Base-by-base conservation (phyloP, 2,888 invertebrate species). In the Machimus rusticus region DNA sequence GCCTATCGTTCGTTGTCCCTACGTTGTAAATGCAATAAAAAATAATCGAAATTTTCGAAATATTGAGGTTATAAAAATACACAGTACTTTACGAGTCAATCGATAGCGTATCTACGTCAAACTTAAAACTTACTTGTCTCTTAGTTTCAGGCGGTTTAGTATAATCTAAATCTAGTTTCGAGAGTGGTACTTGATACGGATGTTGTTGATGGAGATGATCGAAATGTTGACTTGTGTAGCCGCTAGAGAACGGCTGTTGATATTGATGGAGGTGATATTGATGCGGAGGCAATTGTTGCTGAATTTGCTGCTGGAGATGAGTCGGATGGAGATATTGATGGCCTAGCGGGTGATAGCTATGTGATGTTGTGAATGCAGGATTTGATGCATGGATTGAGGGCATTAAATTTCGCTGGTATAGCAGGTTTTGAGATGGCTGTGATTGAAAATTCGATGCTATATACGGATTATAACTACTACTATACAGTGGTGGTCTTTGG, bases 41-140 rank as follows among this genome's bases (percentile, higher is more conserved):
- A 85, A 74, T 74, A 85, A 74, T 85, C 28, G 19, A 74, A 85
- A 74, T 46, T 74, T 74, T 74, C 85, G 66, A 74, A 74, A 85
- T 74, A 74, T 74, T 74, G 55, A 85, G 43, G 51, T 74, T 85
- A 85, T 43, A 74, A 74, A 85, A 85, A 86, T 82, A 82, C 66
- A 28, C 66, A 28, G 43, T 43, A 43, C 46, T 90, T 91, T 92
- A 93, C 90, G 93, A 93, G 90, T 93, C 93, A 92, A 93, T 90
- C 89, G 93, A 93, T 91, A 93, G 91, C 91, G 92, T 92, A 91
- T 93, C 93, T 92, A 93, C 93, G 91, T 93, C 93, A 93, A 93
- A 93, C 92, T 93, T 93, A 91, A 93, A 93, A 93, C 93, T 93
- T 93, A 93, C 93, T 93, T 93, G 93, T 92, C 93, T 92, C 91